Evolutionary conservation across 2,797 vertebrate species (phyloP), one percentile per base, ranked within the genome.

Genomic region (Dromococcyx pavoninus): DNA sequence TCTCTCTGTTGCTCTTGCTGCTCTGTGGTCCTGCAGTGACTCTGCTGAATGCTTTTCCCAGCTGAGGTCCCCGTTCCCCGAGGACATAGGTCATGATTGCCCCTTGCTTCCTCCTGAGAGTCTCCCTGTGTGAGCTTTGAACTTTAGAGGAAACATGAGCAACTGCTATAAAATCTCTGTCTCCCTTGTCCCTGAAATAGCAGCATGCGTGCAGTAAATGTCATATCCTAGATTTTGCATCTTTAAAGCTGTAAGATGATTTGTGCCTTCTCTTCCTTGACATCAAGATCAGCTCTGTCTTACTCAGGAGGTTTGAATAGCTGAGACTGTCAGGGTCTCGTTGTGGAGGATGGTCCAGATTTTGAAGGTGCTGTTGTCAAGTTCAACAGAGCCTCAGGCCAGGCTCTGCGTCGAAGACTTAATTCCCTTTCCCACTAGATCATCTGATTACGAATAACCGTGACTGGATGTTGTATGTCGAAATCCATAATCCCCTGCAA

Each of bases 401-500:
- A 72, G 46, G 37, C 71, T 94, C 51, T 72, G 46, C 78, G 89
- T 71, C 44, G 77, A 54, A 86, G 71, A 27, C 44, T 88, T 74
- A 78, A 85, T 86, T 96, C 93, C 69, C 87, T 93, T 86, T 92
- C 89, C 94, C 88, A 50, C 82, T 83, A 69, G 72, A 60, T 79
- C 92, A 74, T 91, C 86, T 91, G 88, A 94, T 88, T 91, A 71
- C 4, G 1, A 89, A 79, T 77, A 87, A 66, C 73, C 2, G 2
- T 93, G 93, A 90, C 94, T 95, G 67, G 69, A 89, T 72, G 94
- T 79, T 86, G 90, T 73, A 87, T 96, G 95, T 85, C 18, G 19
- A 95, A 97, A 96, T 88, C 73, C 83, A 82, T 93, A 96, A 88
- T 90, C 92, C 89, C 86, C 61, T 73, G 75, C 74, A 94, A 96